Evolutionary conservation across 2,888 invertebrate species (phyloP).

Genomic region (Orchestes rusci): DNA sequence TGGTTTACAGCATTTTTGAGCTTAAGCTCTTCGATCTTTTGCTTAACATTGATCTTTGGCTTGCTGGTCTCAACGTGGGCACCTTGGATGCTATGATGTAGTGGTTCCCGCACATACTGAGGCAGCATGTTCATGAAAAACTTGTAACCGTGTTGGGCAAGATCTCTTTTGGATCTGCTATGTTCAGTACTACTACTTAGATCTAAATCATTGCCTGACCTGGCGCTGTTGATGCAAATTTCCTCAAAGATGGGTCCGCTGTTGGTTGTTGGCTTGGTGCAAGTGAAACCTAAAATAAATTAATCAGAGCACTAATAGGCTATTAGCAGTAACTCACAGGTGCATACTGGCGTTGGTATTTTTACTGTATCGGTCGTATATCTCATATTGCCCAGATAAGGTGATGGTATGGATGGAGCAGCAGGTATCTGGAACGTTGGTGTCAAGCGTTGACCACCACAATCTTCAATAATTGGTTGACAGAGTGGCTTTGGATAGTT

Average conservation of each 20-base stretch:
- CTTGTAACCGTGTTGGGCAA: slow-evolving; percentile 26
- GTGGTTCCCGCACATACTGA: slow-evolving; percentile 28
- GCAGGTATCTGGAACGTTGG: background rate
- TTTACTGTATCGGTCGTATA: too few relatives aligned
- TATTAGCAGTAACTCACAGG: background rate
- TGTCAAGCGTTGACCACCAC: background rate
- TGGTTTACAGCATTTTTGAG: too few relatives aligned
- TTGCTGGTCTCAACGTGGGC: slow-evolving; percentile 22
- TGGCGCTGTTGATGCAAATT: too few relatives aligned
- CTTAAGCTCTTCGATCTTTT: slow-evolving; percentile 18
- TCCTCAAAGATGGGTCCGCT: too few relatives aligned
- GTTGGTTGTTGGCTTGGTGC: too few relatives aligned
- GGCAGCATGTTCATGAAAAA: slow-evolving; percentile 33
- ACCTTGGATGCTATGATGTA: slow-evolving; percentile 27
- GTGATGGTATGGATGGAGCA: too few relatives aligned
- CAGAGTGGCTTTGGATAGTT: too few relatives aligned
- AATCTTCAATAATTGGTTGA: too few relatives aligned
- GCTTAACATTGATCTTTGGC: slow-evolving; percentile 15
- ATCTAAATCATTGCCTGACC: too few relatives aligned
- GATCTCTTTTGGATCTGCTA: slow-evolving; percentile 9
- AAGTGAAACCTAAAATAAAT: background rate
- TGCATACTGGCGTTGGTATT: too few relatives aligned
- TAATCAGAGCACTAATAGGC: background rate
- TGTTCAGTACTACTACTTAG: too few relatives aligned
- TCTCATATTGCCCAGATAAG: too few relatives aligned